These are phyloP conservation scores for Mormyrops attenuatus DNA, from an alignment of 2,797 vertebrate species.

Conservation along the genomic window DNA sequence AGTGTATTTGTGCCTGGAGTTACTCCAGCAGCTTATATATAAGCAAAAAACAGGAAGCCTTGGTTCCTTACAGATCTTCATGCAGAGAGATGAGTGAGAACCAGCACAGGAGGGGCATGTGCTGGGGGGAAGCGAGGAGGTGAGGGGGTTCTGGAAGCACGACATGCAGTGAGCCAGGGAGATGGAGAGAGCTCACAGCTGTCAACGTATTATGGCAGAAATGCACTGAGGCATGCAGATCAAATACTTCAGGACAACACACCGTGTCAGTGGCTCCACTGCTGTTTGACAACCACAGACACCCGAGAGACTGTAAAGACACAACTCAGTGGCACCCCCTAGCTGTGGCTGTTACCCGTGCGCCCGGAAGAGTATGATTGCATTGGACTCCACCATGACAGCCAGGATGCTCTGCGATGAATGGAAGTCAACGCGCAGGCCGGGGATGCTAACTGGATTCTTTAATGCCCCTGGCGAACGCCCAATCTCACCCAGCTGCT, in stretches of 20 bases:
- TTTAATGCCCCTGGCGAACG: conserved; percentile 16
- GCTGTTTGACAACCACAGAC: conserved; percentile 15
- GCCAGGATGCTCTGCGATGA: not conserved
- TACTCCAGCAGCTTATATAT: not conserved
- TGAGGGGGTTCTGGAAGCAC: conserved; percentile 22
- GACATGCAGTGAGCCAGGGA: conserved; percentile 25
- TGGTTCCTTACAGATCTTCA: conserved; percentile 17
- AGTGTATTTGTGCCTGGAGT: not conserved
- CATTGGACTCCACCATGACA: conserved; percentile 13
- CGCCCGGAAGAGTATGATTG: not conserved
- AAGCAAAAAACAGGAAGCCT: not conserved
- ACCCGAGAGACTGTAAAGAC: not conserved
- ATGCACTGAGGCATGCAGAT: conserved; percentile 29
- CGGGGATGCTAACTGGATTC: conserved; percentile 14
- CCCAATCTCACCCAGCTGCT: not conserved
- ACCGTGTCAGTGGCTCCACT: not conserved
- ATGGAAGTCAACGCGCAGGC: conserved; percentile 11
- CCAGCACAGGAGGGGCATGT: conserved; percentile 18
- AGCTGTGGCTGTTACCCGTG: conserved; percentile 12
- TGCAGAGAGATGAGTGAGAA: conserved; percentile 27
- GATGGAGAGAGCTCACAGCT: conserved; percentile 6
- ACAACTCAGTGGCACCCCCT: not conserved
- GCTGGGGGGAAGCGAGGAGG: not conserved
- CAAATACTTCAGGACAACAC: conserved; percentile 5
- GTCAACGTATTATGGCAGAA: conserved; percentile 13